Evolutionary conservation across 2,113 vertebrate genomes (phyloP), one percentile per base, ranked within the genome.

Genomic region (Notothenia rossii): DNA sequence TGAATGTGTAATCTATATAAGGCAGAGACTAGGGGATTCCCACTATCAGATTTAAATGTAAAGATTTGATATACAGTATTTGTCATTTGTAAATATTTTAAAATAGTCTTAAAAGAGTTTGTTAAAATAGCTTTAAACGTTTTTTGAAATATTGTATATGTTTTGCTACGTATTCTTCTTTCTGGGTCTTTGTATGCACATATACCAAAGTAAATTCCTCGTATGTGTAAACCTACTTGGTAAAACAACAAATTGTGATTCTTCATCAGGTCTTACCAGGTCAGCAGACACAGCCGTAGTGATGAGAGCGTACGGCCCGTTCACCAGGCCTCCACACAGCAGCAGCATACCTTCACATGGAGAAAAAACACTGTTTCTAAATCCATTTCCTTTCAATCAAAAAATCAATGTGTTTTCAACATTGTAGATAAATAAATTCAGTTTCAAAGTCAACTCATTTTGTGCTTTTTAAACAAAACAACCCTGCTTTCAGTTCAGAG

Each of bases 221-320:
- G 36, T 7, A 40, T 7, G 1, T 7, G 36, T 40, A 40, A 40
- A 40, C 36, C 36, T 40, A 40, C 36, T 40, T 40, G 36, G 36
- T 40, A 40, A 40, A 5, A 8, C 4, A 40, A 40, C 36, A 6
- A 7, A 40, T 40, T 40, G 6, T 40, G 36, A 72, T 55, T 46
- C 73, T 55, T 61, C 59, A 20, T 72, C 13, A 1, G 60, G 9
- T 40, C 95, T 96, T 89, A 99, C 98, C 96, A 99, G 88, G 88
- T 99, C 98, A 55, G 98, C 98, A 0, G 98, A 98, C 1, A 99
- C 98, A 0, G 98, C 98, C 0, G 98, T 99, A 0, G 98, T 99
- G 92, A 99, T 99, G 82, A 99, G 97, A 0, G 98, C 96, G 0
- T 99, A 99, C 0, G 98, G 98, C 5, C 98, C 98, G 0, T 99